Base-by-base conservation (phyloP, 2,888 invertebrate species). In the Copidosoma aretas region DNA sequence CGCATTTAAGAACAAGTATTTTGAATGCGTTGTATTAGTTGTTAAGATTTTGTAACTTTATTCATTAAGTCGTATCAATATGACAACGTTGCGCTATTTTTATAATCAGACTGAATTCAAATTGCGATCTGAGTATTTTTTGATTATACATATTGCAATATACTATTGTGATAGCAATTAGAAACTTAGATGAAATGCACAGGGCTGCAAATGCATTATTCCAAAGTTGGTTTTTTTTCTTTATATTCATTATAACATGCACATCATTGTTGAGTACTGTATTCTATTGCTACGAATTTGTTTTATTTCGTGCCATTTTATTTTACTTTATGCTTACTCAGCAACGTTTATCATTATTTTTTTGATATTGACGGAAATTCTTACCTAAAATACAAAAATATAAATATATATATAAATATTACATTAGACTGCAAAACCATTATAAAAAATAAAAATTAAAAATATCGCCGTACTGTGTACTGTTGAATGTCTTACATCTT, bases 121-220 rank as follows among this genome's bases (percentile, higher is more conserved):
- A 73, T 72, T 72, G 73, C 69, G 70, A 77, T 77, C 72, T 73
- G 74, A 75, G 70, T 73, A 74, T 75, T 71, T 63, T 72, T 73
- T 69, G 58, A 70, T 71, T 71, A 67, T 60, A 32, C 32, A 32
- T 32, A 72, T 65, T 69, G 70, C 67, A 73, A 71, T 73, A 72
- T 67, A 67, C 39, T 68, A 70, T 66, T 71, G 68, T 71, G 68
- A 71, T 73, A 71, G 60, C 24, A 24, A 60, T 67, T 60, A 67
- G 49, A 65, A 62, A 24, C 59, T 57, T 62, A 54, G 52, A 67
- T 32, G 8, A 32, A 32, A 32, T 32, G 32, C 32, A 32, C 8
- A 8, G 32, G 8, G 3, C 32, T 32, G 32, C 32, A 32, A n/a
- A 32, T 32, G 32, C 32, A 32, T 60, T 73, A 73, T 69, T 71